Base-by-base conservation (phyloP, 2,113 vertebrate species). In the Danionella cerebrum region DNA sequence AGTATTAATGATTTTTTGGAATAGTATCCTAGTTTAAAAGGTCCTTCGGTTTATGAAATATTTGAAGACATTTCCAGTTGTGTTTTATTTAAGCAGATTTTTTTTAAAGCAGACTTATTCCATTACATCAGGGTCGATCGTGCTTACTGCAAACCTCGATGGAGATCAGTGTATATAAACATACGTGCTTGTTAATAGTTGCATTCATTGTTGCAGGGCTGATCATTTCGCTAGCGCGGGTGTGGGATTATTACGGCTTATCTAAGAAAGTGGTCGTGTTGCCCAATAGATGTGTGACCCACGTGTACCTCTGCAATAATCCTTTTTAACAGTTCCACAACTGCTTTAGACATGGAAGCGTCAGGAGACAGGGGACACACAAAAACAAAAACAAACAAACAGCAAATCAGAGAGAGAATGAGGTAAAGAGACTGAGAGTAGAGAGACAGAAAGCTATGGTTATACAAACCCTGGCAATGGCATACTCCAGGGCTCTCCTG, bases 401-500 rank as follows among this genome's bases (percentile, higher is more conserved):
- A 38, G 52, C 52, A 36, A 68, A 45, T 35, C 39, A 36, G 41
- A 36, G n/a, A 25, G 53, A 58, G 38, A 67, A 38, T 54, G 48
- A 54, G 47, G 16, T 19, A 52, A 24, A 9, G 12, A 13, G 38
- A 44, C 22, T 18, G 35, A 27, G 24, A 55, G 41, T 6, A 14
- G 52, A 41, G 41, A 48, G 29, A 21, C 24, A 52, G 10, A 48
- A 16, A 73, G 65, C 21, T 58, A 58, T 48, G 53, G 35, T 65
- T 41, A 64, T 36, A 48, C 60, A 47, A 62, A 33, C 41, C 18
- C 42, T 63, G 42, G 41, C 59, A 63, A 48, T 48, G 59, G 11
- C 42, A 35, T 64, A 70, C 63, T 60, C 41, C 73, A 75, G 48
- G 45, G 4, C 33, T 57, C 18, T 35, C 12, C 42, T 67, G 50